Evolutionary conservation across 2,797 vertebrate species (phyloP).

Genomic region (Sebastes minor): DNA sequence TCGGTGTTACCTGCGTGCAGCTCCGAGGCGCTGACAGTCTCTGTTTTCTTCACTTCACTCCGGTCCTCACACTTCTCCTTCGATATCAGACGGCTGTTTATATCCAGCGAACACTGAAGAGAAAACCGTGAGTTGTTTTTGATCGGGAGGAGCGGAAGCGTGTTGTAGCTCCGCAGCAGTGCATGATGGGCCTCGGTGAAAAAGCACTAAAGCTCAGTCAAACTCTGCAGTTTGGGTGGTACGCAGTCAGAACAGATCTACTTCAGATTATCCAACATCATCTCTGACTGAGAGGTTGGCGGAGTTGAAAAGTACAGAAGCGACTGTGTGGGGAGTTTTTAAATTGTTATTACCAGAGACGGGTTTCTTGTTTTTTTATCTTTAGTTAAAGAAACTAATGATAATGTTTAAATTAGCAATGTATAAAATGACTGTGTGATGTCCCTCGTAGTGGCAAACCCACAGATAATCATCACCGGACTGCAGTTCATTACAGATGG

Average conservation of each 20-base stretch:
- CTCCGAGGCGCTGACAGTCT: conserved; percentile 30
- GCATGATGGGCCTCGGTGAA: background rate
- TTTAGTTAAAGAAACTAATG: too few relatives aligned
- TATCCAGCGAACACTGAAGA: background rate
- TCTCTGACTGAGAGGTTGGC: background rate
- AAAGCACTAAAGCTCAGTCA: background rate
- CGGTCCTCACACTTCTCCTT: background rate
- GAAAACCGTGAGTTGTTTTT: conserved; percentile 17
- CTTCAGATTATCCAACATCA: background rate
- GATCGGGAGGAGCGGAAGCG: background rate
- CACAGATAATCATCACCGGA: too few relatives aligned
- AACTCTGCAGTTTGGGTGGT: background rate
- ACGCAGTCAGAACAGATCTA: background rate
- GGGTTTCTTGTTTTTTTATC: too few relatives aligned
- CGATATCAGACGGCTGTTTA: conserved; percentile 18
- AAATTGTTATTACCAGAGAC: too few relatives aligned
- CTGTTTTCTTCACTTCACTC: conserved; percentile 17
- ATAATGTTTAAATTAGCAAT: too few relatives aligned
- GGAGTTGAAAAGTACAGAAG: background rate
- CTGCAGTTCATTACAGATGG: too few relatives aligned
- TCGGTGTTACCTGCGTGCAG: background rate
- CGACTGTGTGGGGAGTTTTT: background rate
- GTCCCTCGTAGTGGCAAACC: too few relatives aligned
- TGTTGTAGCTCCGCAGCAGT: background rate
- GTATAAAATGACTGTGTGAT: too few relatives aligned